Conservation (phyloP, 2,797 vertebrate genomes). For the Rhinichthys osculus region DNA sequence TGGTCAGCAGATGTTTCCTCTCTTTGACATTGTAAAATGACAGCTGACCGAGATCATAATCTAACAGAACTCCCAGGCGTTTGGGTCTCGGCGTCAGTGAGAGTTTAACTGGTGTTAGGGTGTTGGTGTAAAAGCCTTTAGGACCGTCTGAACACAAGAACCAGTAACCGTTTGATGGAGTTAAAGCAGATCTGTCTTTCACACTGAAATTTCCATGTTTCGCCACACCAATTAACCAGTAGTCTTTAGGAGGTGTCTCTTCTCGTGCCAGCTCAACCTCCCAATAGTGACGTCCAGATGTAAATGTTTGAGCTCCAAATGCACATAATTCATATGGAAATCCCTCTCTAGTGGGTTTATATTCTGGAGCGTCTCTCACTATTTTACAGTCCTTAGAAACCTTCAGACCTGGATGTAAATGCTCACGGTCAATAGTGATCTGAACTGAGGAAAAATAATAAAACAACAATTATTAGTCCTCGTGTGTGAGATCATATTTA, state of each 20-base stretch:
- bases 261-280: slow-evolving; percentile 63
- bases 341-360: rapidly evolving
- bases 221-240: slow-evolving; percentile 74
- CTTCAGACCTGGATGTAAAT: rapidly evolving
- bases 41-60: slow-evolving; percentile 56
- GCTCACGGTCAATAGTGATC: slow-evolving; percentile 33
- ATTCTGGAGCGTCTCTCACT: slow-evolving; percentile 2
- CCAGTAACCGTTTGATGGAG: slow-evolving; percentile 62
- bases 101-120: background rate
- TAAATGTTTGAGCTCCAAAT: slow-evolving; percentile 58
- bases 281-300: slow-evolving; percentile 71
- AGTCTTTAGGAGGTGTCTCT: slow-evolving; percentile 38
- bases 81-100: background rate
- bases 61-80: slow-evolving; percentile 68
- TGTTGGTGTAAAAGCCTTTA: slow-evolving; percentile 45
- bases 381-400: rapidly evolving
- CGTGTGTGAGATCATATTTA: background rate
- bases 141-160: slow-evolving; percentile 66
- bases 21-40: slow-evolving; percentile 67
- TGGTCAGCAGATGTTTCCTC: slow-evolving; percentile 47
- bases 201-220: rapidly evolving
- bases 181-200: rapidly evolving
- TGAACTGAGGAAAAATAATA: slow-evolving; percentile 62
- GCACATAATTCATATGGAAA: slow-evolving; percentile 65
- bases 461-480: background rate